Evolutionary conservation across 2,113 vertebrate species (phyloP), one percentile per base, ranked within the genome.

Genomic region (Chionodraco myersi): DNA sequence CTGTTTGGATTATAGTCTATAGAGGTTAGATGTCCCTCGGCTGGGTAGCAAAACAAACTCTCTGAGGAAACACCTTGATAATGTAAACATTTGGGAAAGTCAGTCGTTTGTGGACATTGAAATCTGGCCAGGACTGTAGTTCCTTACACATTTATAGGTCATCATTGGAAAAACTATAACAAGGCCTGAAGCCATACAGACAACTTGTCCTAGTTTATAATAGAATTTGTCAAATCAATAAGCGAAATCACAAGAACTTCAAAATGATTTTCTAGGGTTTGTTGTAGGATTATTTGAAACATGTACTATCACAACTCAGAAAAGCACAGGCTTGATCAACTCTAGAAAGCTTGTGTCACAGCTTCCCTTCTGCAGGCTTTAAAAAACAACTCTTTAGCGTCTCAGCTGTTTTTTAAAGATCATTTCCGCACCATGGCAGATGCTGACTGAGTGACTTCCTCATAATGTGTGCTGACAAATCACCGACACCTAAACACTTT

Each of bases 131-230:
- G 59, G 52, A 44, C 66, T 68, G 10, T 49, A 52, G 58, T 52
- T 66, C 21, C 21, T 49, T 5, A 52, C 26, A 60, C 71, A 57
- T 6, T 61, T 69, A 26, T 76, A 65, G 79, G 56, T 87, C 74
- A 77, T 41, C 69, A 57, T 2, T 59, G 77, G 56, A 41, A 59
- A 71, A 70, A 71, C 47, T 61, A 69, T 49, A 70, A 64, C 9
- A 65, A 73, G 52, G 65, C 72, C 79, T 56, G 51, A 68, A 69
- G 83, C 45, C 41, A 47, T 44, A 34, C 57, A 62, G 85, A 72
- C 23, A 3, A 30, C 18, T 14, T 66, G 70, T 62, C 84, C 72
- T 72, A 71, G 61, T 86, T 86, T 60, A 67, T 61, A 60, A 10
- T 2, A 52, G 57, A 26, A 63, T 6, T 15, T 48, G 21, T 67